Evolutionary conservation across 2,113 vertebrate species (phyloP).

Genomic region (Amphilophus citrinellus): DNA sequence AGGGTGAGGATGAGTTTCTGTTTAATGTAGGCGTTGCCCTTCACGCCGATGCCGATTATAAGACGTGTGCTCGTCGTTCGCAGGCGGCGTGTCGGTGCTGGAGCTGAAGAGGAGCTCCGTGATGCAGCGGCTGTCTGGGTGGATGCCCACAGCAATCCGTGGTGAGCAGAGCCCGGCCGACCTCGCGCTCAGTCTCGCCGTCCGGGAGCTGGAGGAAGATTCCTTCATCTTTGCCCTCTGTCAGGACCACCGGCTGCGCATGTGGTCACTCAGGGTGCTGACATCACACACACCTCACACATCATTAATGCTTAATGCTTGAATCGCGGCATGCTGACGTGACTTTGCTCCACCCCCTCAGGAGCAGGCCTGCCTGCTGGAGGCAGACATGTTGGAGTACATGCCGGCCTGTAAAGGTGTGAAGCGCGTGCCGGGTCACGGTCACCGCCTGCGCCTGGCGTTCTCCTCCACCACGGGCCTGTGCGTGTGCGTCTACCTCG

Average conservation of each 20-base stretch:
- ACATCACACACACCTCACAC: background rate
- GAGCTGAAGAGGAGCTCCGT: conserved; percentile 94
- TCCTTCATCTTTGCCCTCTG: conserved; percentile 93
- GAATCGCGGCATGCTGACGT: background rate
- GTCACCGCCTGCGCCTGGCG: conserved; percentile 86
- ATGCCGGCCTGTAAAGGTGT: conserved; percentile 87
- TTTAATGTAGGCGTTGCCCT: background rate
- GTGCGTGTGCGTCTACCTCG: conserved; percentile 89
- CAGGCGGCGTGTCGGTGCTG: conserved; percentile 82
- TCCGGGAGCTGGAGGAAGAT: conserved; percentile 88
- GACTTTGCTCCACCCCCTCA: background rate
- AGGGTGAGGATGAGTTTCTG: conserved; percentile 77
- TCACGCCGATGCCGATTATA: background rate
- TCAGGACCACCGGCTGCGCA: conserved; percentile 93
- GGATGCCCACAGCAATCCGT: conserved; percentile 94
- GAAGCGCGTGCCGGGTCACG: conserved; percentile 79
- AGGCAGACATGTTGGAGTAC: conserved; percentile 90
- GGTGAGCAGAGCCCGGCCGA: conserved; percentile 86
- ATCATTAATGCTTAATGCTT: background rate
- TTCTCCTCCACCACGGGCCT: conserved; percentile 88
- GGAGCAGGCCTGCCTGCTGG: conserved; percentile 94
- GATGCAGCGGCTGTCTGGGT: conserved; percentile 89
- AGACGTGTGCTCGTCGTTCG: background rate
- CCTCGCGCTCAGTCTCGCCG: conserved; percentile 86
- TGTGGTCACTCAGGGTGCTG: conserved; percentile 89